Evolutionary conservation across 2,113 vertebrate species (phyloP).

Genomic region (Agapornis roseicollis): DNA sequence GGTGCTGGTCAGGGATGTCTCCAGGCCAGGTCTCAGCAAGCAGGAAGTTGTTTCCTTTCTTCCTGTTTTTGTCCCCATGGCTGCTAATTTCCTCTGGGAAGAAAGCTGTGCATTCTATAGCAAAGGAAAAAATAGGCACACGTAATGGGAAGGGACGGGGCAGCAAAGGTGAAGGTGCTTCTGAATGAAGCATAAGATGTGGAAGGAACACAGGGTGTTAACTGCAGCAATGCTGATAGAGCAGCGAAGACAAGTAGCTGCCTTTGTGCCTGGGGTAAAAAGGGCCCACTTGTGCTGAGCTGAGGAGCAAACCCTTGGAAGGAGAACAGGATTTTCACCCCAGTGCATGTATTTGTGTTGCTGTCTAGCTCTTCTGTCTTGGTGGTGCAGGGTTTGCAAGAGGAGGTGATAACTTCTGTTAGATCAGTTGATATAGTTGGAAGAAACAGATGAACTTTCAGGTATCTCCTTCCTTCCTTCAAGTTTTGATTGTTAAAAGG

Average conservation of each 20-base stretch:
- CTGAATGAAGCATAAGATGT: not conserved
- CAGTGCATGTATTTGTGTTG: not conserved
- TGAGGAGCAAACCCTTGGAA: not conserved
- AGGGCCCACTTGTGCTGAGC: not conserved
- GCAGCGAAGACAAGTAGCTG: not conserved
- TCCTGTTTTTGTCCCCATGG: conserved; percentile 63
- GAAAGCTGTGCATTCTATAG: conserved; percentile 18
- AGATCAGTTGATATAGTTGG: not conserved
- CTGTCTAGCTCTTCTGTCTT: not conserved
- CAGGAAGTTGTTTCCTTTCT: conserved; percentile 58
- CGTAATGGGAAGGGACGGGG: conserved; percentile 8
- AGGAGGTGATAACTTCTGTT: not conserved
- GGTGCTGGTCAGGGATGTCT: not conserved
- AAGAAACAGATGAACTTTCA: not conserved
- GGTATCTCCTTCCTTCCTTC: not conserved
- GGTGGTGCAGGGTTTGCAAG: not conserved
- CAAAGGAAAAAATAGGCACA: conserved; percentile 28
- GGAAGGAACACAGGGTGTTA: not conserved
- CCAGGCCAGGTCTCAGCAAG: not conserved
- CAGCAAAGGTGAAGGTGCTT: not conserved
- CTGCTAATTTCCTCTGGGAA: conserved; percentile 56
- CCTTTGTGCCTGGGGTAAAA: not conserved
- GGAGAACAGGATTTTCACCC: not conserved
- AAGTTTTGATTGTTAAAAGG: not conserved
- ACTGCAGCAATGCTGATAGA: not conserved